Evolutionary conservation across 2,113 vertebrate species (phyloP), one percentile per base, ranked within the genome.

Genomic region (Siphamia tubifer): DNA sequence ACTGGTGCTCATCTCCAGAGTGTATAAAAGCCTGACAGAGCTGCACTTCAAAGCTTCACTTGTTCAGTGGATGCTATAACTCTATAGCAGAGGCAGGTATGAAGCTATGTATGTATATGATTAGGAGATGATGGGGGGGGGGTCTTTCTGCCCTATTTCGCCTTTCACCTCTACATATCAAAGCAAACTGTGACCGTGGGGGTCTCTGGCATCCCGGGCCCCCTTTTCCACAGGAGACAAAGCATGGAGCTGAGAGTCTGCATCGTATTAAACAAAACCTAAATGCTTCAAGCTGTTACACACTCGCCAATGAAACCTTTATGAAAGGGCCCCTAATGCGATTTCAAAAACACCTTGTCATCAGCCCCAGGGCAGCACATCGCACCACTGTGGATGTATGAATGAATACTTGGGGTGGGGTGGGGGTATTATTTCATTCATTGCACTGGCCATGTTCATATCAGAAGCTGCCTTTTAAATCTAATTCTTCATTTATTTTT

Each of bases 231-330:
- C 83, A 67, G 77, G 84, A 88, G 84, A 87, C 82, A 83, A 82
- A 92, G 79, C 69, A 68, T 43, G 3, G 48, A 52, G 67, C 71
- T n/a, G 65, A 12, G 16, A 69, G 77, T 68, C 91, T 91, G 90
- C 90, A 86, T 90, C 85, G 40, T 88, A 89, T 92, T 93, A 93
- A 91, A 92, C 86, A 87, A 87, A 88, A 74, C 56, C 87, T 90
- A 93, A 93, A 91, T 77, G 85, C 87, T 93, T 92, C 90, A 92
- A 93, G 91, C 89, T 92, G 92, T 84, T 91, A 86, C 85, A 87
- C 83, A 83, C 83, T 92, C 77, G 76, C 89, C 89, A 87, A 88
- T 92, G 91, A 91, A 92, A 89, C 86, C 85, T 92, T 92, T 91
- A 91, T 89, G 91, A 89, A 90, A 91, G 86, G 88, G 84, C 83